phyloP scores from a whole-genome alignment of 2,888 invertebrate species.

The Coronaproctus castanopsis region DNA sequence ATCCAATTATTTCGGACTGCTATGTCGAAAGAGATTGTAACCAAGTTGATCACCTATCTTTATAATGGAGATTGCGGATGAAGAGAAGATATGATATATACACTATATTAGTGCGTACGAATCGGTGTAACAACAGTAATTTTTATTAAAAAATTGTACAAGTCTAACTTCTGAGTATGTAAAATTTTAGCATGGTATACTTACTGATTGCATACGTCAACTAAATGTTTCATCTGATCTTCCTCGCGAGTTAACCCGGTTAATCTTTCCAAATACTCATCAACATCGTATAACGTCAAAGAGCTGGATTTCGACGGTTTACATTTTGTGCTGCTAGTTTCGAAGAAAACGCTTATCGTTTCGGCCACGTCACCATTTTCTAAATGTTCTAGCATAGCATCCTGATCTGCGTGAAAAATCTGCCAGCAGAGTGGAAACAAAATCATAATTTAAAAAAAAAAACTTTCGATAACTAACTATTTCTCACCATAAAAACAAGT shows the following conservation, averaged over 20 bases:
- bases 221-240: constrained; percentile 58
- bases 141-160: too few relatives aligned
- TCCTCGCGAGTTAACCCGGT: constrained; percentile 65
- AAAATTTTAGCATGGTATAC: constrained; percentile 10
- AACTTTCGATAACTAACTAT: background rate
- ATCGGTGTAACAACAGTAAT: too few relatives aligned
- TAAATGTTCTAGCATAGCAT: constrained; percentile 65
- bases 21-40: too few relatives aligned
- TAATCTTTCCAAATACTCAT: constrained; percentile 50
- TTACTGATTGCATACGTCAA: constrained; percentile 40
- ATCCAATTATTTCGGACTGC: too few relatives aligned
- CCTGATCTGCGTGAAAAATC: constrained; percentile 49
- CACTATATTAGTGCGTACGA: too few relatives aligned
- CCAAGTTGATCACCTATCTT: too few relatives aligned
- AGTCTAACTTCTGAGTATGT: too few relatives aligned
- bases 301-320: constrained; percentile 43
- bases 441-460: background rate
- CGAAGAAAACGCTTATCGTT: constrained; percentile 58
- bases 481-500: too few relatives aligned
- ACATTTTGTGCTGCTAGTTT: constrained; percentile 36
- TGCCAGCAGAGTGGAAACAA: constrained; percentile 20
- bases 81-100: too few relatives aligned
- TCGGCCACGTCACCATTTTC: constrained; percentile 80
- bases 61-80: too few relatives aligned
- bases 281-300: constrained; percentile 53